Conservation (phyloP, 2,797 vertebrate genomes). For the Apogon talboti region DNA sequence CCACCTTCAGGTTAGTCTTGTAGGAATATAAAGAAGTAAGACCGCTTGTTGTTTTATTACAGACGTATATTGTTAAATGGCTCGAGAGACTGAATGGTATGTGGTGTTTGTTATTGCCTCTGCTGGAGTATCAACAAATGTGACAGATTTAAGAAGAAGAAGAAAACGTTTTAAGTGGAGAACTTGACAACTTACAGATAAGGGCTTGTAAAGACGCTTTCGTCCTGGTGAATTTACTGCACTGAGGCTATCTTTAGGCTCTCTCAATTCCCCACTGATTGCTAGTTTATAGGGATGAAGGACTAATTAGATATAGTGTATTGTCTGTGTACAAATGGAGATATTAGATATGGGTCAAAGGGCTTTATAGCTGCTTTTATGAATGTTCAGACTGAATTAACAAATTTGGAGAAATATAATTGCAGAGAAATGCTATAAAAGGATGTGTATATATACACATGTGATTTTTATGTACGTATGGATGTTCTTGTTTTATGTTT, state of each 20-base stretch:
- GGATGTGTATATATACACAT: neutral
- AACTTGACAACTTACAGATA: slow-evolving; percentile 39
- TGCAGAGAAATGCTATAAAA: slow-evolving; percentile 6
- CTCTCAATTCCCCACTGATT: slow-evolving; percentile 40
- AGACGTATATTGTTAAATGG: slow-evolving; percentile 14
- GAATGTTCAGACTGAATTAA: slow-evolving; percentile 22
- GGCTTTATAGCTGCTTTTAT: slow-evolving; percentile 47
- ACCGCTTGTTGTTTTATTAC: slow-evolving; percentile 31
- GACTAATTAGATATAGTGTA: slow-evolving; percentile 41
- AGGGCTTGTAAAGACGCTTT: slow-evolving; percentile 41
- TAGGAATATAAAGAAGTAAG: slow-evolving; percentile 64
- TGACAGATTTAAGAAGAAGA: slow-evolving; percentile 32
- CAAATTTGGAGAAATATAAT: slow-evolving; percentile 34
- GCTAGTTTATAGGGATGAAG: slow-evolving; percentile 35
- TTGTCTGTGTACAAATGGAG: slow-evolving; percentile 54
- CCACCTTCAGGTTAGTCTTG: slow-evolving; percentile 83
- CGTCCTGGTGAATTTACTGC: slow-evolving; percentile 49
- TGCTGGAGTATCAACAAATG: slow-evolving; percentile 11
- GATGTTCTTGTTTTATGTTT: neutral
- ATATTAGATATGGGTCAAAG: slow-evolving; percentile 66
- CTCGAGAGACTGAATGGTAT: slow-evolving; percentile 24
- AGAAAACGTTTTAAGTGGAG: slow-evolving; percentile 30
- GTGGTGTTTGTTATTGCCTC: neutral
- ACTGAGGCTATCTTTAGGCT: slow-evolving; percentile 62
- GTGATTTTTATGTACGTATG: slow-evolving; percentile 2